Conservation (phyloP, 2,888 invertebrate genomes). For the Steinernema hermaphroditum region DNA sequence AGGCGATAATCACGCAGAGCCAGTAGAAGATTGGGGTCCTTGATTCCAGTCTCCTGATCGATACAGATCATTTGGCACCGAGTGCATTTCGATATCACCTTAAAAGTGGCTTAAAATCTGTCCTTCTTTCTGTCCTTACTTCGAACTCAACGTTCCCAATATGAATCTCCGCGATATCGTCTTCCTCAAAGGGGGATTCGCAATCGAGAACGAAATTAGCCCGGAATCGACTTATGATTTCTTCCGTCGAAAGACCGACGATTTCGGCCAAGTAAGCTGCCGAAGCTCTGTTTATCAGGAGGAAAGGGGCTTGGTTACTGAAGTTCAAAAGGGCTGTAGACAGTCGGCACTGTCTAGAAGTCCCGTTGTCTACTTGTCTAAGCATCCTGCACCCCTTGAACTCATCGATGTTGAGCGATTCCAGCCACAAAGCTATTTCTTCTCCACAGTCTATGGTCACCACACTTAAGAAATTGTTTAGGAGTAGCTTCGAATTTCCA, state of each 20-base stretch:
- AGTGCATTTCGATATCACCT: conserved; percentile 75
- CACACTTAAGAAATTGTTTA: conserved; percentile 69
- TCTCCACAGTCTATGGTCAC: conserved; percentile 83
- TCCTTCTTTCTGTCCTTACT: conserved; percentile 40
- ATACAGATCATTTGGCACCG: conserved; percentile 95
- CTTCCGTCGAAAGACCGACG: conserved; percentile 69
- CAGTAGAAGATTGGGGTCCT: conserved; percentile 63
- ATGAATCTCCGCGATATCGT: conserved; percentile 74
- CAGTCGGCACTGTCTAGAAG: background rate
- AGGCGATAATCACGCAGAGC: conserved; percentile 64
- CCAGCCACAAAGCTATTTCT: conserved; percentile 80
- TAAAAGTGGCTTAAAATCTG: too few relatives aligned
- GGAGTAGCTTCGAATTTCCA: background rate
- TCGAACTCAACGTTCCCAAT: conserved; percentile 71
- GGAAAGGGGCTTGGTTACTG: conserved; percentile 82
- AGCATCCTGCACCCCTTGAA: conserved; percentile 2
- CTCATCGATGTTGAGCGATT: conserved; percentile 73
- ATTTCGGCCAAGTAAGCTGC: conserved; percentile 72
- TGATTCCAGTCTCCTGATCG: conserved; percentile 81
- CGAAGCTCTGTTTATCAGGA: conserved; percentile 80
- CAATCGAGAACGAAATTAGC: conserved; percentile 82
- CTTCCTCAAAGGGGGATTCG: conserved; percentile 77
- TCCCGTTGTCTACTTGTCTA: background rate
- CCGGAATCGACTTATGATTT: conserved; percentile 76
- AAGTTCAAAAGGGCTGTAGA: conserved; percentile 66